Base-by-base conservation (phyloP, 64 coral and sea anemone genomes). In the Cladopsammia gracilis region DNA sequence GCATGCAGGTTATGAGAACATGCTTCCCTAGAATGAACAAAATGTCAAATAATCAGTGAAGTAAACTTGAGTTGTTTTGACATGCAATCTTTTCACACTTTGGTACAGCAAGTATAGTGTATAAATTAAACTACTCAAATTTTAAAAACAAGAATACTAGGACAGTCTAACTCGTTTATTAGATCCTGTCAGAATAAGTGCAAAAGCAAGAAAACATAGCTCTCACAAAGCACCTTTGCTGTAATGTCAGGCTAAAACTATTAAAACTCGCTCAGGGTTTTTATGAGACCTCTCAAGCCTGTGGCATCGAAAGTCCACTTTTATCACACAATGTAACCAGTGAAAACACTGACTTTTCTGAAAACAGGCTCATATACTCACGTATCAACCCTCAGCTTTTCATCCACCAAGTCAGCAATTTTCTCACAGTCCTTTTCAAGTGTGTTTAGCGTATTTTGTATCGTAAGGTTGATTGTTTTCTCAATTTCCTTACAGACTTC, bases 401-500 rank as follows among this genome's bases (percentile, higher is more conserved):
- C 43, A 66, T 99, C 98, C 26, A 99, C 95, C 61, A 94, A 67
- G 20, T 76, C 57, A 62, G 98, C 77, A 90, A 99, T 96, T 43
- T 94, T 99, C 66, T 94, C 81, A 19, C 98, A 99, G 58, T 99
- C 98, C 77, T 96, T 99, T 66, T 99, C 98, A 71, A 99, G 79
- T 18, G 91, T 96, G 71, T 99, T 99, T 2, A 99, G 88, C 8
- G 98, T 99, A 88, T 99, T 99, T 70, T 99, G 98, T 76, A 99
- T 99, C 13, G 98, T 99, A 19, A 94, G 98, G 89, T 99, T 99
- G 9, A 99, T 99, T 25, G 98, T 99, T 78, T 99, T 99, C 54
- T 99, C 98, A 44, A 99, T 87, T 72, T 99, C 94, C 73, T 94
- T 94, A 74, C 98, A 99, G 25, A 99, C 98, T 79, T 99, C 94